phyloP scores from a whole-genome alignment of 2,797 vertebrate genomes.

The Melanotaenia trifasciata region DNA sequence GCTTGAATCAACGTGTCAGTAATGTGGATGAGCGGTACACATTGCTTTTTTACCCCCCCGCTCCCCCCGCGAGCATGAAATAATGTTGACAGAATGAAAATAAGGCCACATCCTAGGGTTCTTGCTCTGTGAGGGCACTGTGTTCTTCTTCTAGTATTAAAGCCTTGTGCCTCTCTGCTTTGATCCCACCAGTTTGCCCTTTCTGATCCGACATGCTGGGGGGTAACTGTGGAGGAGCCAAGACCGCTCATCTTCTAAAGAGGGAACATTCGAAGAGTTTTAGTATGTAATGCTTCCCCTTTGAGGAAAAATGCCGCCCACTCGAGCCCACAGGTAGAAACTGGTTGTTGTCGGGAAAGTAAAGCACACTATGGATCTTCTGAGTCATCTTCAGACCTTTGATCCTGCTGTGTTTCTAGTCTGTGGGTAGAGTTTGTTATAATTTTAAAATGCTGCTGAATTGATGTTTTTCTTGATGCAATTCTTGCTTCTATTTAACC shows the following conservation, averaged over 20 bases:
- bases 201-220: conserved; percentile 35
- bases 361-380: conserved; percentile 19
- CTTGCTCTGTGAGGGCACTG: not conserved
- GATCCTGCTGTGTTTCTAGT: not conserved
- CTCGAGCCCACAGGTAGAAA: conserved; percentile 43
- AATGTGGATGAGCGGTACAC: conserved; percentile 29
- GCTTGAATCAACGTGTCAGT: conserved; percentile 55
- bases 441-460: conserved; percentile 27
- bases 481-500: conserved; percentile 22
- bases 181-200: conserved; percentile 52
- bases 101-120: conserved; percentile 44
- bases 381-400: conserved; percentile 38
- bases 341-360: conserved; percentile 4
- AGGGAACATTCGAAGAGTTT: conserved; percentile 25
- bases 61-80: not conserved
- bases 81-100: conserved; percentile 54
- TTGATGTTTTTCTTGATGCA: conserved; percentile 19
- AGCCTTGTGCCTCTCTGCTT: conserved; percentile 25
- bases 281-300: conserved; percentile 19
- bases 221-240: conserved; percentile 16
- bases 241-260: conserved; percentile 18
- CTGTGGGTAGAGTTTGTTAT: conserved; percentile 6
- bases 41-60: not conserved
- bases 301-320: conserved; percentile 48
- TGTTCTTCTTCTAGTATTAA: conserved; percentile 20